A percentile compares a stretch with the other conserved stretches of the same genome.
These are phyloP conservation scores for Hippocampus guttulatus DNA, from an alignment of 2,113 vertebrate genomes.

Conservation along the genomic window DNA sequence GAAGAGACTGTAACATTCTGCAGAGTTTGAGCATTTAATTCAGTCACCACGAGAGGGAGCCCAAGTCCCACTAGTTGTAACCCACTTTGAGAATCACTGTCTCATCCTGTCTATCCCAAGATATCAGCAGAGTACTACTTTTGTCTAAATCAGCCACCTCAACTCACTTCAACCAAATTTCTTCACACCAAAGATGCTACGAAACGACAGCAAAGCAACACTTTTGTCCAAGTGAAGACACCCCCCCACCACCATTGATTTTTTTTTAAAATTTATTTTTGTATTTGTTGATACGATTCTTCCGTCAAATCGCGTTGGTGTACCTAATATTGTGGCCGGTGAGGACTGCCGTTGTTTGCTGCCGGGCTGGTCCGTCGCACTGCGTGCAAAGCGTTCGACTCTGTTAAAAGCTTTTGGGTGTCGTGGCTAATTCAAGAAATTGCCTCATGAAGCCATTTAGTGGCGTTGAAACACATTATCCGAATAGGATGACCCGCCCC, in stretches of 20 bases:
- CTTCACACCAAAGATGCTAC: too few species aligned
- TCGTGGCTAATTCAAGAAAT: conserved; percentile 61
- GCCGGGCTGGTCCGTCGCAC: background rate
- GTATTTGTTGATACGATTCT: background rate
- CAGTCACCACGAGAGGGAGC: too few species aligned
- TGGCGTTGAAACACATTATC: conserved; percentile 22
- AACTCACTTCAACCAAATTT: background rate
- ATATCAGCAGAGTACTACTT: too few species aligned
- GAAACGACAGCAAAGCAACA: too few species aligned
- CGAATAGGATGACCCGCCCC: conserved; percentile 46
- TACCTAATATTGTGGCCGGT: background rate
- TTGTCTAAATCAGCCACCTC: background rate
- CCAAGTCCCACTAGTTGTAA: too few species aligned
- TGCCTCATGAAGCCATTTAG: conserved; percentile 33
- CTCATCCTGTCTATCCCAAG: too few species aligned
- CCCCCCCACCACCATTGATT: too few species aligned
- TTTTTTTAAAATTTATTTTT: too few species aligned
- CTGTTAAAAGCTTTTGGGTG: conserved; percentile 39
- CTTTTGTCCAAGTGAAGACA: too few species aligned
- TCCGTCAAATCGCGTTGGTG: background rate
- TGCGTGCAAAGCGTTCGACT: conserved; percentile 23
- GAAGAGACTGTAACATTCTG: too few species aligned
- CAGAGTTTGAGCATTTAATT: too few species aligned
- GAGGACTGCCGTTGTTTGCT: background rate
- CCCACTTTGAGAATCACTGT: too few species aligned